These are phyloP conservation scores for Sarotherodon lohbergeri DNA, from an alignment of 2,113 vertebrate species.

Conservation along the genomic window DNA sequence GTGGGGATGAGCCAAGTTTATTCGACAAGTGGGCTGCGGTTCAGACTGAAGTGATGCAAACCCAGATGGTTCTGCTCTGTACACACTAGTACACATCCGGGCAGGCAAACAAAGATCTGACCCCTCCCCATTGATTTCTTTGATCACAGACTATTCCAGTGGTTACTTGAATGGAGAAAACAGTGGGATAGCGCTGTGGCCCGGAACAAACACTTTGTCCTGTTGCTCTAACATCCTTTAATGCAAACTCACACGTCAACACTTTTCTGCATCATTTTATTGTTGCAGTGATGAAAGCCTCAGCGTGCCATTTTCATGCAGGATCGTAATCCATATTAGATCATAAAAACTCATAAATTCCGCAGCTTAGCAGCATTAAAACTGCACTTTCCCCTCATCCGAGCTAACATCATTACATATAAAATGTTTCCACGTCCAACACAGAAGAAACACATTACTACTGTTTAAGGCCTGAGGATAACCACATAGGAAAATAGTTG, in stretches of 20 bases:
- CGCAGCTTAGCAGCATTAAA: not conserved
- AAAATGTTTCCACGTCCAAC: not conserved
- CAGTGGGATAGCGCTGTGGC: not conserved
- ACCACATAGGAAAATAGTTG: slow-evolving; percentile 8
- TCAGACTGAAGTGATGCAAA: not conserved
- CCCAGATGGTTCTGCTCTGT: slow-evolving; percentile 34
- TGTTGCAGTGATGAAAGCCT: not conserved
- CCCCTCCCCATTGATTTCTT: not conserved
- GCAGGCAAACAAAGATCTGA: slow-evolving; percentile 2
- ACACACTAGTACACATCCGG: not conserved
- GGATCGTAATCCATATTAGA: not conserved
- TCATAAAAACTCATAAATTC: not conserved
- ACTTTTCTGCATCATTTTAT: not conserved
- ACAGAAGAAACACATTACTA: not conserved
- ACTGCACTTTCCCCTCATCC: not conserved
- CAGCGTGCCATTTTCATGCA: not conserved
- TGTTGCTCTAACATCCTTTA: not conserved
- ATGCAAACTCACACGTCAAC: not conserved
- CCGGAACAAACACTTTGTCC: not conserved
- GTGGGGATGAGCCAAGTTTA: not conserved
- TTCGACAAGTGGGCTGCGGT: not conserved
- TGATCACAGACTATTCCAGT: slow-evolving; percentile 23
- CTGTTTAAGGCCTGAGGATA: not conserved
- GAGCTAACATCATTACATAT: not conserved
- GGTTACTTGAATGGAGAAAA: slow-evolving; percentile 5